Conservation (phyloP, 2,113 vertebrate genomes). For the Panurus biarmicus region DNA sequence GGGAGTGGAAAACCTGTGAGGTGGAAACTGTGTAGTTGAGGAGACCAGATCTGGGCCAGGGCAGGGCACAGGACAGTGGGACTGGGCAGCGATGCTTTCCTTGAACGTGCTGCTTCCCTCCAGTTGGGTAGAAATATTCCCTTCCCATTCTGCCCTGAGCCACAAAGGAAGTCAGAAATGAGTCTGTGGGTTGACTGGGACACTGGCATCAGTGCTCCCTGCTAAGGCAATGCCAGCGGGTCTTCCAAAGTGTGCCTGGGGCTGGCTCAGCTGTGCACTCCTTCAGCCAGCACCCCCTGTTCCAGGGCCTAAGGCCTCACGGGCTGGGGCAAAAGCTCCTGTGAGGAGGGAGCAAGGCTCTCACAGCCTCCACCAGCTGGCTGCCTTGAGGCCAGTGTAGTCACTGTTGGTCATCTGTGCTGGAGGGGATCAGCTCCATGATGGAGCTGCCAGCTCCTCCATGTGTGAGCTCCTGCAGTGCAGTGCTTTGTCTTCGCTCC, state of each 20-base stretch:
- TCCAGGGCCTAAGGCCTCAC: too few species aligned
- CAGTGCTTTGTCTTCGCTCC: not conserved
- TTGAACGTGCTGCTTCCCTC: not conserved
- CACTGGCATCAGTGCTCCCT: not conserved
- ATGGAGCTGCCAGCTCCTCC: not conserved
- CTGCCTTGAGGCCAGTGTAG: not conserved
- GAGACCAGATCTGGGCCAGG: not conserved
- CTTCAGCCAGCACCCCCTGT: not conserved
- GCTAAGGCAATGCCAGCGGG: rapidly evolving
- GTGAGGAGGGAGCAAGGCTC: not conserved
- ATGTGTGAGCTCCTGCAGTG: not conserved
- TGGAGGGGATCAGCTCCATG: not conserved
- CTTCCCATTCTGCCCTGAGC: not conserved
- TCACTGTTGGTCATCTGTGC: not conserved
- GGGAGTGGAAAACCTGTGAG: not conserved
- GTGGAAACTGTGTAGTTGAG: not conserved
- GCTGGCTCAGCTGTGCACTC: not conserved
- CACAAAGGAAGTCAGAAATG: not conserved
- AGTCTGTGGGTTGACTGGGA: not conserved
- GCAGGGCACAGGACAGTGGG: not conserved
- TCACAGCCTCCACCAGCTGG: not conserved
- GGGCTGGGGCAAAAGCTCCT: not conserved
- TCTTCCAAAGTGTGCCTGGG: not conserved
- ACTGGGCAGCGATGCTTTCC: rapidly evolving
- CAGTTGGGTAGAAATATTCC: not conserved